Evolutionary conservation across 2,113 vertebrate genomes (phyloP).

Genomic region (Gobio gobio): DNA sequence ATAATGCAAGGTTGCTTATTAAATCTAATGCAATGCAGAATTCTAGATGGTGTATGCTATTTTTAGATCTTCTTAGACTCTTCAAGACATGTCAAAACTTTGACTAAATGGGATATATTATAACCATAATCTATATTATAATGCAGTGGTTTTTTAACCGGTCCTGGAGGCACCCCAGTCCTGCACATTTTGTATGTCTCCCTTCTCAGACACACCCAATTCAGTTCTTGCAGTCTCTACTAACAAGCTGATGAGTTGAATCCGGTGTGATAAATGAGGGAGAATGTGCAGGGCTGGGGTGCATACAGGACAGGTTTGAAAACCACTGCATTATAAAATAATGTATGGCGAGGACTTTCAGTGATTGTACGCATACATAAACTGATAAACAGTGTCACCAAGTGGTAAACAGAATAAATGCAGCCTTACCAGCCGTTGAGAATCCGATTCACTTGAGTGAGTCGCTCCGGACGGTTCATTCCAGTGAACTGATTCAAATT

Average conservation of each 20-base stretch:
- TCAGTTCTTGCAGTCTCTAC: too few relatives aligned
- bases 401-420: conserved; percentile 55
- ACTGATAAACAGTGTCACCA: conserved; percentile 62
- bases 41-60: not conserved
- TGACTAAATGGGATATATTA: not conserved
- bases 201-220: too few relatives aligned
- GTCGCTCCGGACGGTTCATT: not conserved
- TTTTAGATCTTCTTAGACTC: not conserved
- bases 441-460: not conserved
- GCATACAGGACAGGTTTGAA: too few relatives aligned
- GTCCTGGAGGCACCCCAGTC: too few relatives aligned
- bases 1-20: not conserved
- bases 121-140: not conserved
- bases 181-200: too few relatives aligned
- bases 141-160: too few relatives aligned
- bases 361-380: conserved; percentile 22
- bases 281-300: too few relatives aligned
- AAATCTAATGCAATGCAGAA: not conserved
- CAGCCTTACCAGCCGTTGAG: conserved; percentile 16
- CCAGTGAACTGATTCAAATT: not conserved
- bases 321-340: too few relatives aligned
- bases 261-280: too few relatives aligned
- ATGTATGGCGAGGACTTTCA: not conserved
- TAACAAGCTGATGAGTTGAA: too few relatives aligned
- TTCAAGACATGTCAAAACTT: not conserved